Percentiles rank a stretch among this genome's conserved stretches.
These are phyloP conservation scores for Omphaloscelis lunosa DNA, from an alignment of 2,888 invertebrate genomes.

Conservation along the genomic window DNA sequence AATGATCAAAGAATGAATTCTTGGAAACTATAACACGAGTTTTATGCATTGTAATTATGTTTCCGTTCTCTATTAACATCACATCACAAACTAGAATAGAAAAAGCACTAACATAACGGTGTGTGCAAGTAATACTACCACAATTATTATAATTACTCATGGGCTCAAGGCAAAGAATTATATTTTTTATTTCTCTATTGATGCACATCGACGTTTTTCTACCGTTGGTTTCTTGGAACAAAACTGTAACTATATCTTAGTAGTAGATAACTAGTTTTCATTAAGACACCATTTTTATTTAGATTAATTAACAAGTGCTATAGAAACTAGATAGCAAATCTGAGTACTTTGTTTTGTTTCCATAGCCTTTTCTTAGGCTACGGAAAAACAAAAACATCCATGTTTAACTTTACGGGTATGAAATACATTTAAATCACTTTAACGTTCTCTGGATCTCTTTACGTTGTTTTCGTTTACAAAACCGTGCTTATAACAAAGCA, in stretches of 20 bases:
- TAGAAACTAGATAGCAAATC: constrained; percentile 1
- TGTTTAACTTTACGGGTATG: constrained; percentile 17
- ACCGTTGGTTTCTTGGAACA: constrained; percentile 31
- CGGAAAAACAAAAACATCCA: constrained; percentile 4
- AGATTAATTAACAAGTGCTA: not conserved
- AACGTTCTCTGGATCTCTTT: constrained; percentile 16
- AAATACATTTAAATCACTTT: constrained; percentile 31
- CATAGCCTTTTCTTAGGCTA: not conserved
- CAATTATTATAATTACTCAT: constrained; percentile 45
- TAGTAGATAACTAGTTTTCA: constrained; percentile 15
- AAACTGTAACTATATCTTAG: constrained; percentile 21
- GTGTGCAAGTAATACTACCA: constrained; percentile 23
- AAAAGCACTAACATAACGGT: constrained; percentile 26
- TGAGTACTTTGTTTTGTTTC: not conserved
- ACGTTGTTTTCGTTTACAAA: constrained; percentile 32
- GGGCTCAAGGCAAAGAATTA: constrained; percentile 17
- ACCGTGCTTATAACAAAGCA: constrained; percentile 21
- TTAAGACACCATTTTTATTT: constrained; percentile 3
- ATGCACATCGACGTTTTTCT: not conserved
- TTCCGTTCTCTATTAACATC: constrained; percentile 35
- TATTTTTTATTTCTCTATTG: constrained; percentile 40
- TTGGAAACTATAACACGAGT: constrained; percentile 26
- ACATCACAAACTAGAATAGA: constrained; percentile 27
- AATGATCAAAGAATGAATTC: constrained; percentile 41
- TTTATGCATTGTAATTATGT: constrained; percentile 33